phyloP scores from a whole-genome alignment of 64 coral and sea anemone genomes.

The Cladopsammia gracilis region DNA sequence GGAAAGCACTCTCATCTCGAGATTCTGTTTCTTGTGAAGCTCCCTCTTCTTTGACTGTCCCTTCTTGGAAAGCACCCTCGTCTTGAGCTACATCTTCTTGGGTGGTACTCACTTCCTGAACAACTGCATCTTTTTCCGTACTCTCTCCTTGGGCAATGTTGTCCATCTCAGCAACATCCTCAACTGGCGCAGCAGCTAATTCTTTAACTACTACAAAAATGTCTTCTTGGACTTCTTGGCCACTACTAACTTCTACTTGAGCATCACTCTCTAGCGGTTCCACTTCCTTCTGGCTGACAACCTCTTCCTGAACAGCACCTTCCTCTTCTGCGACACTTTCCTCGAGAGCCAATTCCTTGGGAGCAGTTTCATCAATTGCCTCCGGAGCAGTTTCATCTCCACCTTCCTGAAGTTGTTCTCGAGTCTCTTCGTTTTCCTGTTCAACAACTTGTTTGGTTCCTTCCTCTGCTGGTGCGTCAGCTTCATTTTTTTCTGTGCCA shows the following conservation, averaged over 20 bases:
- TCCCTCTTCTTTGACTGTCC: neutral
- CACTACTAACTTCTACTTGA: neutral
- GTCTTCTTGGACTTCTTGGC: neutral
- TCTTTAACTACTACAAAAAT: neutral
- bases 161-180: neutral
- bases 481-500: neutral
- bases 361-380: neutral
- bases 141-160: neutral
- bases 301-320: neutral
- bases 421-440: neutral
- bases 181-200: neutral
- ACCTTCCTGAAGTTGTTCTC: neutral
- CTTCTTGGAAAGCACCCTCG: neutral
- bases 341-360: neutral
- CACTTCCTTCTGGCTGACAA: neutral
- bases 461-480: neutral
- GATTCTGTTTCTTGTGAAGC: neutral
- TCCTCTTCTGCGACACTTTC: neutral
- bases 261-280: neutral
- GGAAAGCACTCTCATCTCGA: neutral
- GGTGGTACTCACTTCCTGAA: too few relatives aligned
- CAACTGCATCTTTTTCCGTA: neutral
- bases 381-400: neutral
- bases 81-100: neutral
- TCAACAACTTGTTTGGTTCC: too few relatives aligned